Evolutionary conservation across 2,797 vertebrate species (phyloP).

Genomic region (Clarias pachynema): DNA sequence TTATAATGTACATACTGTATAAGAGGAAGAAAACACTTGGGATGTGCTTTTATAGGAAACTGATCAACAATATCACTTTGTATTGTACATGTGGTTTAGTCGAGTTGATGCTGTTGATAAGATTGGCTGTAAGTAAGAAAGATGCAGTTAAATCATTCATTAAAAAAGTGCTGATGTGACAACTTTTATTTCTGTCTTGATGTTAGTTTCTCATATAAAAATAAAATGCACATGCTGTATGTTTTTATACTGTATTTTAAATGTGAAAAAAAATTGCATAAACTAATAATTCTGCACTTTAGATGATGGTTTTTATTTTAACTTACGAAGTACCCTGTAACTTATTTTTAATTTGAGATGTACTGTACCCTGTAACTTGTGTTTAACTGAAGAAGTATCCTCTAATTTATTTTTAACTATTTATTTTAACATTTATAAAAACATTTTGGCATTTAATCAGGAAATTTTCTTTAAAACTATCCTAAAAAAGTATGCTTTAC

Average conservation of each 20-base stretch:
- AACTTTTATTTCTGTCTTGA: neutral
- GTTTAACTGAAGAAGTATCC: neutral
- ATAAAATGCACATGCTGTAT: neutral
- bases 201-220: neutral
- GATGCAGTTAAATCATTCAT: neutral
- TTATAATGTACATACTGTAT: neutral
- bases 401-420: too few species aligned
- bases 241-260: too few species aligned
- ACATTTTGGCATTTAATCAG: too few species aligned
- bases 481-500: neutral
- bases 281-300: neutral
- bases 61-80: neutral
- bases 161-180: neutral
- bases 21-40: neutral
- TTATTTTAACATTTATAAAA: too few species aligned
- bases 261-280: too few species aligned
- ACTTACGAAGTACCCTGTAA: neutral
- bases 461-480: neutral
- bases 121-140: neutral
- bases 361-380: neutral
- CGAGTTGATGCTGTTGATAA: too few species aligned
- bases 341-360: neutral
- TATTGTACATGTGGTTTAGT: too few species aligned
- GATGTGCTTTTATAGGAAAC: neutral
- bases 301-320: neutral